Conservation (phyloP, 2,113 vertebrate genomes). For the Cheirogaleus medius region DNA sequence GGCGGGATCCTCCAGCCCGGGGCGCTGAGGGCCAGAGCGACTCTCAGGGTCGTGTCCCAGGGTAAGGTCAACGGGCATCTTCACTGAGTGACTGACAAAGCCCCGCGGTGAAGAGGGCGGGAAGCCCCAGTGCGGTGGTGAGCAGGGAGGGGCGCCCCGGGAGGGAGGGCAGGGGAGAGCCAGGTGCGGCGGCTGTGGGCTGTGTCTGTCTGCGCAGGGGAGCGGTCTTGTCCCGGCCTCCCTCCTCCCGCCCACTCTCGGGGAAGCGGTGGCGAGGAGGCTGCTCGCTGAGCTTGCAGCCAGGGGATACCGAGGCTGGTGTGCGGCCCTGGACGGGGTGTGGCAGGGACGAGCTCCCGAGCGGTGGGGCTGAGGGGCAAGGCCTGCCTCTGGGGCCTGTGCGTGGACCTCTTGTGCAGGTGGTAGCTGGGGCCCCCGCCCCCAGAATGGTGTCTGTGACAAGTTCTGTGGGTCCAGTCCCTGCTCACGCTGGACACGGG, state of each 20-base stretch:
- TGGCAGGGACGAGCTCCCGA: background rate
- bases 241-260: background rate
- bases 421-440: background rate
- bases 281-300: background rate
- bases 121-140: rapidly evolving
- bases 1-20: rapidly evolving
- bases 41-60: no score
- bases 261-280: background rate
- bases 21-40: rapidly evolving
- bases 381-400: background rate
- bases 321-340: rapidly evolving
- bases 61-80: rapidly evolving
- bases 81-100: rapidly evolving
- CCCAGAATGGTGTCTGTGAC: rapidly evolving
- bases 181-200: background rate
- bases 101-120: rapidly evolving
- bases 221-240: rapidly evolving
- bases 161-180: background rate
- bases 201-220: background rate
- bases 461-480: background rate
- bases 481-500: rapidly evolving
- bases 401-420: rapidly evolving
- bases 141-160: rapidly evolving
- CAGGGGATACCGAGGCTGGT: background rate
- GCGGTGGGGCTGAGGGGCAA: background rate